A percentile compares a stretch with the other conserved stretches of the same genome.
These are phyloP conservation scores for Acanthopagrus latus DNA, from an alignment of 2,797 vertebrate genomes.

Conservation along the genomic window DNA sequence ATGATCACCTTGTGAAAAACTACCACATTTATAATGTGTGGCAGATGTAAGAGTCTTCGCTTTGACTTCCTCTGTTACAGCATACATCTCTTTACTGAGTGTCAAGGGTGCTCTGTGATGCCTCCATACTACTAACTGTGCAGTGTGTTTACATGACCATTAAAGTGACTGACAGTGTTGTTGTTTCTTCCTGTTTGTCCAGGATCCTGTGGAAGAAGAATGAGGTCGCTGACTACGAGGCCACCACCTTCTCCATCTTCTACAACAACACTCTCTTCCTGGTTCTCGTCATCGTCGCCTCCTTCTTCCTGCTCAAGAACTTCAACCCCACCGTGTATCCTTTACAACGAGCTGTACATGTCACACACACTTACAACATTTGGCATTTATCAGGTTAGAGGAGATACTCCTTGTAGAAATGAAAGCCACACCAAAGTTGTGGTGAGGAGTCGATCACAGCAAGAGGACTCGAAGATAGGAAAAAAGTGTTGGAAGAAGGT, in stretches of 20 bases:
- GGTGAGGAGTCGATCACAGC: too few relatives aligned
- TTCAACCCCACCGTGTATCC: constrained; percentile 99
- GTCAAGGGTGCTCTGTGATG: not conserved
- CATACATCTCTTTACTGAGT: not conserved
- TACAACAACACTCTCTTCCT: constrained; percentile 99
- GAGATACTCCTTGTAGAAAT: not conserved
- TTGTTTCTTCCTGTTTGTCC: not conserved
- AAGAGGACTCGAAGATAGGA: too few relatives aligned
- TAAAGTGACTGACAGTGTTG: not conserved
- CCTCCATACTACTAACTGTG: too few relatives aligned
- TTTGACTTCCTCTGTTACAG: not conserved
- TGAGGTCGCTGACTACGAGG: constrained; percentile 98
- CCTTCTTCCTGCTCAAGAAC: constrained; percentile 98
- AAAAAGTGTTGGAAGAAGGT: too few relatives aligned
- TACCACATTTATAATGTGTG: not conserved
- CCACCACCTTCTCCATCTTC: constrained; percentile 99
- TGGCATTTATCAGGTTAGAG: too few relatives aligned
- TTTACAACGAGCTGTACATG: constrained; percentile 64
- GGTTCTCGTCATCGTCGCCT: constrained; percentile 94
- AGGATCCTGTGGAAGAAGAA: constrained; percentile 99
- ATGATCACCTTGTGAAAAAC: not conserved
- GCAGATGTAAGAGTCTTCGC: not conserved
- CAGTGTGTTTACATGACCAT: not conserved
- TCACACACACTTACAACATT: too few relatives aligned
- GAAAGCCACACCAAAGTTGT: too few relatives aligned